Conservation (phyloP, 2,888 invertebrate species). For the Lithophane ornitopus region DNA sequence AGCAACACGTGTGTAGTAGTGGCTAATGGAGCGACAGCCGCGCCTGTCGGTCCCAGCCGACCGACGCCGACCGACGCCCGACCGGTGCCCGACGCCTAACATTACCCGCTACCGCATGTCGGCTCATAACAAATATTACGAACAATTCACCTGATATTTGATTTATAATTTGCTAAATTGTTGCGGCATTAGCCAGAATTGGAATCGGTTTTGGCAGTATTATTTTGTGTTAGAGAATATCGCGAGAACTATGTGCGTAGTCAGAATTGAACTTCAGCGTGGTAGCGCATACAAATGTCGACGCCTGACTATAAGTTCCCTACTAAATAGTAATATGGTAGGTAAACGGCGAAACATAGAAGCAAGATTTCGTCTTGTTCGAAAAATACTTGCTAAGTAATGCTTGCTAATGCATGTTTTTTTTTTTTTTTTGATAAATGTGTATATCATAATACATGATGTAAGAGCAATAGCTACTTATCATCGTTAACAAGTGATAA, state of each 20-base stretch:
- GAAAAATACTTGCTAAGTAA: background rate
- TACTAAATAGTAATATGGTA: conserved; percentile 6
- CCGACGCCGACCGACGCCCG: conserved; percentile 20
- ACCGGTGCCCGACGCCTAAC: conserved; percentile 29
- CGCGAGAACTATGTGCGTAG: background rate
- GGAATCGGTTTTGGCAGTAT: conserved; percentile 12
- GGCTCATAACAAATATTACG: conserved; percentile 55
- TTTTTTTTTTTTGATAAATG: too few species aligned
- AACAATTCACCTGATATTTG: conserved; percentile 50
- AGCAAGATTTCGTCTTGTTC: background rate
- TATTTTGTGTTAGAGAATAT: background rate
- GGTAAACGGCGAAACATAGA: background rate
- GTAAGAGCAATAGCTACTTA: conserved; percentile 1
- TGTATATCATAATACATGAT: background rate
- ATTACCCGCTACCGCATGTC: conserved; percentile 49
- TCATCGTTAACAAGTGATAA: conserved; percentile 41
- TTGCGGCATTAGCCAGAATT: conserved; percentile 6
- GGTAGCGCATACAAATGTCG: background rate
- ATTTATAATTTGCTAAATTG: conserved; percentile 44
- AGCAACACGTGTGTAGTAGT: conserved; percentile 78
- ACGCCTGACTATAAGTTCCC: background rate
- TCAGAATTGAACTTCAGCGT: background rate
- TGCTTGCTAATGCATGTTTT: background rate
- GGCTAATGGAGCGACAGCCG: conserved; percentile 71
- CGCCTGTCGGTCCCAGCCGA: conserved; percentile 61